Conservation (phyloP, 2,797 vertebrate genomes). For the Pseudotriccus pelzelni region DNA sequence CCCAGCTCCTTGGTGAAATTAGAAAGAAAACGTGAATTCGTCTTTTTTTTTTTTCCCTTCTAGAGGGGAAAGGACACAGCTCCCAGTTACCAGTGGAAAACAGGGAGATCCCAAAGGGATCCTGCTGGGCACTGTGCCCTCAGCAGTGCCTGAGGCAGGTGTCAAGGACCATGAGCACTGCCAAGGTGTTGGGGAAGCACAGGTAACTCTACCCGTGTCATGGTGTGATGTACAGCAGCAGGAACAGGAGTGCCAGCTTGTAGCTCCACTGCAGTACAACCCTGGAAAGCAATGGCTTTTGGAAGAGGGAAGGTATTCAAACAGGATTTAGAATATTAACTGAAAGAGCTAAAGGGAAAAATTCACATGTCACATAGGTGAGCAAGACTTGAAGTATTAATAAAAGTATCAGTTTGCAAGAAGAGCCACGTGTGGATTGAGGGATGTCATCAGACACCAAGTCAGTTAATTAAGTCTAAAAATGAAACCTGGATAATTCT, state of each 20-base stretch:
- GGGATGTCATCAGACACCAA: not conserved
- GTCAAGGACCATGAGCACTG: not conserved
- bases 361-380: not conserved
- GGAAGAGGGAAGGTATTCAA: not conserved
- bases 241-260: not conserved
- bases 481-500: not conserved
- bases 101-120: not conserved
- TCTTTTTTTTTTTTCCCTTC: not conserved
- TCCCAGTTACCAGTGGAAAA: not conserved
- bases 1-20: not conserved
- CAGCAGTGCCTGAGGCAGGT: not conserved
- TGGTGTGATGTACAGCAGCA: not conserved
- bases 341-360: not conserved
- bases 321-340: not conserved
- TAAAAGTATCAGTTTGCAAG: not conserved
- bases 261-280: fast-evolving
- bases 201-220: fast-evolving
- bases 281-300: not conserved
- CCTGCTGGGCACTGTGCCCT: not conserved
- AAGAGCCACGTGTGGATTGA: not conserved
- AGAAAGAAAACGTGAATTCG: not conserved
- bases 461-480: not conserved
- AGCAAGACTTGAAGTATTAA: not conserved
- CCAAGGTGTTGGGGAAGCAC: not conserved
- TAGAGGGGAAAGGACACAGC: not conserved